A percentile compares a stretch with the other conserved stretches of the same genome.
phyloP scores from a whole-genome alignment of 2,888 invertebrate species.

The Drosophila cracens region DNA sequence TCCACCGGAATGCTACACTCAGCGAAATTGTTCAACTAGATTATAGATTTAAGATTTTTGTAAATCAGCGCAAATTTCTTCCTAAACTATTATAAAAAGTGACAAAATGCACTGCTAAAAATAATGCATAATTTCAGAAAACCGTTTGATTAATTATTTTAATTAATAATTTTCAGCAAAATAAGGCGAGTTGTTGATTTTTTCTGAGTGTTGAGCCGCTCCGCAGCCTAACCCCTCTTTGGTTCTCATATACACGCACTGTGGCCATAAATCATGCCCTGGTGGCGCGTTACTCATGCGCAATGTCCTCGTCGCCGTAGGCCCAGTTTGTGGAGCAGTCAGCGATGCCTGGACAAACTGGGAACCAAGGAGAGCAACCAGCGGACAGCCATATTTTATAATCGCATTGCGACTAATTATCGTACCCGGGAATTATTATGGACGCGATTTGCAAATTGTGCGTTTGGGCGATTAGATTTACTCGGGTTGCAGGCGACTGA shows the following conservation, averaged over 20 bases:
- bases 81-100: neutral
- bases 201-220: conserved; percentile 3
- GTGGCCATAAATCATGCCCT: conserved; percentile 64
- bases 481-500: neutral
- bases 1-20: conserved; percentile 48
- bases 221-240: neutral
- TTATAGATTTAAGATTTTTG: neutral
- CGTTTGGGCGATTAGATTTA: conserved; percentile 46
- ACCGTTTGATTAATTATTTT: neutral
- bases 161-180: neutral
- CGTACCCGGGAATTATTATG: conserved; percentile 82
- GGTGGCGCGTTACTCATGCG: conserved; percentile 77
- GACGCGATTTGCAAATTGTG: conserved; percentile 66
- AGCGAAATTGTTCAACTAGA: neutral
- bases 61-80: neutral
- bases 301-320: conserved; percentile 53
- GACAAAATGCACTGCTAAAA: neutral
- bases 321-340: conserved; percentile 2
- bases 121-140: neutral
- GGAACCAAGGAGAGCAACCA: neutral
- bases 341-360: neutral
- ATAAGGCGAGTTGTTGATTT: neutral
- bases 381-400: conserved; percentile 70
- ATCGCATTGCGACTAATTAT: conserved; percentile 83
- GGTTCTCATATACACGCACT: conserved; percentile 2